Evolutionary conservation across 2,888 invertebrate species (phyloP), one percentile per base, ranked within the genome.

Genomic region (Portevinia maculata): DNA sequence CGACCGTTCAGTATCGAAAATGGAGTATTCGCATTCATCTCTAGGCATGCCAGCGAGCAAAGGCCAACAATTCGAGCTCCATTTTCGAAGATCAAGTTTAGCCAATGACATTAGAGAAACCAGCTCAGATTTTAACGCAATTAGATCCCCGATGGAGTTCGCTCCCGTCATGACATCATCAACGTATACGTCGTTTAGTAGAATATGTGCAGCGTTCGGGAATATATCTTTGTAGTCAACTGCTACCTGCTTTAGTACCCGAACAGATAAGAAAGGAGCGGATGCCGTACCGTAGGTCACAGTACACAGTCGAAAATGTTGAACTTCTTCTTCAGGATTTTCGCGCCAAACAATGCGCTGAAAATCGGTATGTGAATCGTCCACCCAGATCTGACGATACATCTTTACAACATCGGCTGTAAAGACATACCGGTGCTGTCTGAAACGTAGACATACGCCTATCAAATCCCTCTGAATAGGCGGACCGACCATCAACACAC

Each of bases 211-310:
- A 9, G 52, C 65, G 6, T 30, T 15, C 13, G 65, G 52, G 4
- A 11, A 28, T 5, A 52, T 39, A 11, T 52, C 28, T 19, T 11
- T 0, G 39, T 65, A 39, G n/a, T 65, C 65, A 1, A 1, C 6
- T 4, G 65, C 52, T 1, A 52, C 21, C 24, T 65, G 65, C 13
- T 65, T 41, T 1, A 52, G 37, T 2, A 8, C 13, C 1, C 52
- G 37, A 5, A 52, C 32, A 3, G 65, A 37, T 17, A 52, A 17
- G 21, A 17, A 65, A 1, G 52, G 52, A 0, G 65, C 52, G 17
- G 30, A 65, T 4, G 64, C 50, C 4, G 64, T 64, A 0, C 64
- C 52, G 9, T 41, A 67, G 3, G 67, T 44, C n/a, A 52, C 65
- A 9, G 52, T 65, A n/a, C 52, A n/a, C 2, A 52, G 32, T n/a